phyloP scores from a whole-genome alignment of 1,140 invertebrate genomes.

The Contarinia nasturtii region DNA sequence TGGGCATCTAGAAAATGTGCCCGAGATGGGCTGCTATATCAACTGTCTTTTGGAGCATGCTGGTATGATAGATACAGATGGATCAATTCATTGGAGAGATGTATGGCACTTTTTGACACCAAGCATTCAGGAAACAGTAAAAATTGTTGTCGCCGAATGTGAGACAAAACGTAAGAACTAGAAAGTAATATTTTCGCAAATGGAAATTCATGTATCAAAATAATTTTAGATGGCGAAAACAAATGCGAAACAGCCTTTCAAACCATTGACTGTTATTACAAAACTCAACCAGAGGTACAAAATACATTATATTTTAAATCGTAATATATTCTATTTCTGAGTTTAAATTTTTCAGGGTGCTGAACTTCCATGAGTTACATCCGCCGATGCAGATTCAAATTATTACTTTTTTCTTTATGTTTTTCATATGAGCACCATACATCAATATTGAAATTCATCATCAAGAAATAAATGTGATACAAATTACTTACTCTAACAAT shows the following conservation, averaged over 20 bases:
- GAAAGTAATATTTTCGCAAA: too few species aligned
- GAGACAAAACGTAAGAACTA: background rate
- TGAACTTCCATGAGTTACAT: background rate
- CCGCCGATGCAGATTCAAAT: background rate
- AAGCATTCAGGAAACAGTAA: background rate
- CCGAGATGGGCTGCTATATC: background rate
- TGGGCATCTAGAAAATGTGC: background rate
- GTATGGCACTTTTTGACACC: background rate
- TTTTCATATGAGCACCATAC: background rate
- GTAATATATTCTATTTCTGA: background rate
- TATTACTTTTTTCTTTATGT: background rate
- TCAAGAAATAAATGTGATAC: background rate
- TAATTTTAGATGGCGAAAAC: background rate
- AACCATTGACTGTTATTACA: background rate
- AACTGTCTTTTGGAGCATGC: background rate
- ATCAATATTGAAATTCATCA: background rate
- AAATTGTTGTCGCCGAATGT: background rate
- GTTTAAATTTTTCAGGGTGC: background rate
- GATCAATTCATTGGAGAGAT: background rate
- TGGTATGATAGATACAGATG: background rate
- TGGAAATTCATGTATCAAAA: background rate
- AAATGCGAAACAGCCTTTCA: background rate
- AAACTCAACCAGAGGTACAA: background rate
- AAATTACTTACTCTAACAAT: too few species aligned
- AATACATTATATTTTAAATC: too few species aligned